Evolutionary conservation across 1,140 invertebrate genomes (phyloP), one percentile per base, ranked within the genome.

Genomic region (Leptonema lineaticorne): DNA sequence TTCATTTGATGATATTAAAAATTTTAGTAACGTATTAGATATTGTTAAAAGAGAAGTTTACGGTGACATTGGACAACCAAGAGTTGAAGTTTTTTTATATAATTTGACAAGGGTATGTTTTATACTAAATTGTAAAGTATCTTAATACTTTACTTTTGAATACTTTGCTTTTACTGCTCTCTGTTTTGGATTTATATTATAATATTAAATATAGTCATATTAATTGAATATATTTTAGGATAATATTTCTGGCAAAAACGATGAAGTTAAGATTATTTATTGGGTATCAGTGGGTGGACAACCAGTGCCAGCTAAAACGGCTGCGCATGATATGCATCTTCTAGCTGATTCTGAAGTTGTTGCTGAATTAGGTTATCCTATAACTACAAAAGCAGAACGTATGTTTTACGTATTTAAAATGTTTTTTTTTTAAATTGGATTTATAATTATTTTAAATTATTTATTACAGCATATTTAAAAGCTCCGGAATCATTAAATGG

Each of bases 311-410:
- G 91, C 92, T 0, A 85, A 85, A 8, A 90, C 88, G 0, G 92
- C 92, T 0, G 89, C 90, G 2, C 85, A 86, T 59, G 92, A 93
- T 73, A 93, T 93, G 91, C 81, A 85, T 41, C 79, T 92, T 5
- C 84, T 93, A 2, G 85, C 87, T 0, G 87, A 90, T 33, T 85
- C 85, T 8, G 92, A 93, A 77, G 90, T 91, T 0, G 85, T 85
- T 0, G 80, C 83, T n/a, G 87, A 90, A 67, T 79, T 93, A 27
- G 91, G 90, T 6, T 87, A 87, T 37, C 84, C 89, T 0, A 86
- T 92, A n/a, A 85, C 90, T 14, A 89, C 91, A 67, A 92, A 92
- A 80, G 91, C 91, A 58, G 89, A 92, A 83, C 91, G 91, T 93
- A 83, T 18, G 28, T 27, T 56, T 48, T 46, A 20, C 6, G 20